Conservation (phyloP, 1,140 invertebrate genomes). For the Leptestheria dahalacensis region DNA sequence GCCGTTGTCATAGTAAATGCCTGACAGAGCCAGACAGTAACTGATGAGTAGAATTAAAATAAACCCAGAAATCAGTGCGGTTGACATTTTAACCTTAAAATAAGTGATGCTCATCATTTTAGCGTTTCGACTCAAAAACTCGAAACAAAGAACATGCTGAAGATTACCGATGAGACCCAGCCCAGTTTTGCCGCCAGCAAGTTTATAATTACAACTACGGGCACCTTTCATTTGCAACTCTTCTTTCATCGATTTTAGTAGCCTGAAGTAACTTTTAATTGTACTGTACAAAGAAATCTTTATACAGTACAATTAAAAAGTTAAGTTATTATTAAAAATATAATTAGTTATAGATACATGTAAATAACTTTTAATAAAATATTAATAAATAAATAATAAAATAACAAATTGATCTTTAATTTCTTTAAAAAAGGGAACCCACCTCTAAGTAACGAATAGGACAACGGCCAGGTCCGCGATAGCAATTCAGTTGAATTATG, state of each 20-base stretch:
- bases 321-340: not conserved
- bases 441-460: too few species aligned
- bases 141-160: not conserved
- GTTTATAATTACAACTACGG: not conserved
- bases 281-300: not conserved
- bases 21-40: conserved; percentile 33
- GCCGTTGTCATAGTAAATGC: conserved; percentile 74
- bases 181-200: not conserved
- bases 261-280: too few species aligned
- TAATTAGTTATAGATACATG: not conserved
- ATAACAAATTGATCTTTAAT: conserved; percentile 3
- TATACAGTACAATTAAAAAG: not conserved
- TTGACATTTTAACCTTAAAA: not conserved
- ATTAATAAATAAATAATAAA: not conserved
- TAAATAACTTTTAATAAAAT: not conserved
- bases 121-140: too few species aligned
- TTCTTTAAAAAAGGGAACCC: too few species aligned
- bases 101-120: not conserved
- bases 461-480: too few species aligned
- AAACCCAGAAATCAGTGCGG: not conserved
- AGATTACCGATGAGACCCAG: not conserved
- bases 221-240: too few species aligned
- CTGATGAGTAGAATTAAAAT: not conserved
- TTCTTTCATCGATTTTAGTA: too few species aligned
- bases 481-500: too few species aligned